Percentiles rank a stretch among this genome's conserved stretches.
These are phyloP conservation scores for Sylvietta virens DNA, from an alignment of 2,113 vertebrate species.

Conservation along the genomic window DNA sequence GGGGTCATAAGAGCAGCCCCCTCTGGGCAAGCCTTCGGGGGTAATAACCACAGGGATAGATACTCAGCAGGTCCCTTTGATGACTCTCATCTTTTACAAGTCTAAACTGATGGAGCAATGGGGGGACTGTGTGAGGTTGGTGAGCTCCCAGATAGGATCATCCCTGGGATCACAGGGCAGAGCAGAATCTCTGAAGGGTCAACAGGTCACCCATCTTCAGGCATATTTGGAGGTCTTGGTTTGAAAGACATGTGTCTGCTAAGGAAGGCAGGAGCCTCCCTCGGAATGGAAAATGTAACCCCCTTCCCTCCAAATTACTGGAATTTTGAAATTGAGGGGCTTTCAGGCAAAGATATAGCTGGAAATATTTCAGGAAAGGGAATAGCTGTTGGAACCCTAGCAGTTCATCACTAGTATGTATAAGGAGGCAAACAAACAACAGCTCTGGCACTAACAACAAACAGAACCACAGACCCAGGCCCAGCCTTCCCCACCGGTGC, in stretches of 20 bases:
- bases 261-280: not conserved
- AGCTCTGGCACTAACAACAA: not conserved
- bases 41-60: rapidly evolving
- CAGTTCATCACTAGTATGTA: not conserved
- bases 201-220: not conserved
- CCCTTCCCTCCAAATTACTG: not conserved
- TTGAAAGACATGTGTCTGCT: not conserved
- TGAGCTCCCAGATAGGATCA: not conserved
- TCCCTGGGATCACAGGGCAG: not conserved
- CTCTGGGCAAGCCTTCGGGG: not conserved
- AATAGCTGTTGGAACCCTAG: no score
- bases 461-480: no score
- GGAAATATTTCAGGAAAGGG: no score
- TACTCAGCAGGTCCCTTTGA: not conserved
- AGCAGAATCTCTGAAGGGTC: not conserved
- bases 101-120: not conserved
- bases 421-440: not conserved
- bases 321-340: not conserved
- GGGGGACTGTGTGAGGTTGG: no score
- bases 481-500: not conserved
- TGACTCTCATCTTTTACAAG: not conserved
- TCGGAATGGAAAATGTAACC: not conserved
- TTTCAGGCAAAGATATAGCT: not conserved
- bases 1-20: not conserved
- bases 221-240: not conserved